These are phyloP conservation scores for Dendrocopos noguchii DNA, from an alignment of 2,113 vertebrate genomes.

Conservation along the genomic window DNA sequence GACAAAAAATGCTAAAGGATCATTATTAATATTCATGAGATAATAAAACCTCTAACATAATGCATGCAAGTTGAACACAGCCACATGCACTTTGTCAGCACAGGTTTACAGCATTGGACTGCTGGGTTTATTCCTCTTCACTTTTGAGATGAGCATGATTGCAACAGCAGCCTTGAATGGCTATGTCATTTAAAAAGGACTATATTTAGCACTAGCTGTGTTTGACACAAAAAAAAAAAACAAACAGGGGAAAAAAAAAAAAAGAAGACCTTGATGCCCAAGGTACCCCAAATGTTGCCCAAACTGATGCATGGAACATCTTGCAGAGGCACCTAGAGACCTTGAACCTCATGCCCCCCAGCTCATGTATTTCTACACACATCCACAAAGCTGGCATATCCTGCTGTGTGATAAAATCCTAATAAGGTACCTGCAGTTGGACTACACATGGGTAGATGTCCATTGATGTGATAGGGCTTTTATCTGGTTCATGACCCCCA, in stretches of 20 bases:
- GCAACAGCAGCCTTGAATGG: background rate
- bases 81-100: background rate
- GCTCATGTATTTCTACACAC: background rate
- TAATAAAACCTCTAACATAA: background rate
- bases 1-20: background rate
- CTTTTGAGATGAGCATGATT: background rate
- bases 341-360: background rate
- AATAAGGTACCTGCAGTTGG: background rate
- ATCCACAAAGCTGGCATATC: background rate
- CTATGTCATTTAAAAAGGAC: background rate
- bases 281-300: background rate
- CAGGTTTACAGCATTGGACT: background rate
- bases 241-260: background rate
- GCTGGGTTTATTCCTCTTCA: background rate
- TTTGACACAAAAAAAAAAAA: background rate
- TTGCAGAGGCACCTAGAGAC: background rate
- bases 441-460: background rate
- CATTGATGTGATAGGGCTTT: background rate
- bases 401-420: background rate
- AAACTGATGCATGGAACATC: background rate
- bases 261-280: background rate
- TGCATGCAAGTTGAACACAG: background rate
- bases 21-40: background rate
- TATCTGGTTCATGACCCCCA: background rate
- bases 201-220: background rate